Evolutionary conservation across 1,140 invertebrate species (phyloP).

Genomic region (Ladona fulva): DNA sequence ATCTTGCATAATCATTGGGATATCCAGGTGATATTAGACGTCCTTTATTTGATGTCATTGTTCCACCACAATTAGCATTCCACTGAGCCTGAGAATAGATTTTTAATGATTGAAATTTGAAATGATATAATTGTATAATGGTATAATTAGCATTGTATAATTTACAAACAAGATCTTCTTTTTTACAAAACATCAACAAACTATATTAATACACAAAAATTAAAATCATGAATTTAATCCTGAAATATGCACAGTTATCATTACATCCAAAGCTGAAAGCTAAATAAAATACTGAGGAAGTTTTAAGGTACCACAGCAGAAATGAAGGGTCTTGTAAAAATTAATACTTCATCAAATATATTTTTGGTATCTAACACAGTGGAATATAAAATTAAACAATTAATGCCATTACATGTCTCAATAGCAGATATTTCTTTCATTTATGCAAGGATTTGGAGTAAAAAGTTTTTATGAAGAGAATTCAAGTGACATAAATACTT

Average conservation of each 20-base stretch:
- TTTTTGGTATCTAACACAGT: no score
- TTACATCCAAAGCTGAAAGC: no score
- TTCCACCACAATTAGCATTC: constrained; percentile 59
- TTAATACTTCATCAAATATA: no score
- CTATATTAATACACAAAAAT: no score
- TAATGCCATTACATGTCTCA: background rate
- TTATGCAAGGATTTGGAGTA: background rate
- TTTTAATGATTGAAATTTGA: background rate
- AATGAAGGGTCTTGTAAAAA: no score
- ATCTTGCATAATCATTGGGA: constrained; percentile 48
- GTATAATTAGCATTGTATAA: background rate
- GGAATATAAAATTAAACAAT: background rate
- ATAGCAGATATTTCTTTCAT: no score
- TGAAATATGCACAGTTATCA: no score
- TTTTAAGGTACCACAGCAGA: no score
- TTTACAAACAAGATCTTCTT: background rate
- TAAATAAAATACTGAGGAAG: no score
- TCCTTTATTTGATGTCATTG: constrained; percentile 42
- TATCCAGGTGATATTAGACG: constrained; percentile 64
- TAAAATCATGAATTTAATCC: no score
- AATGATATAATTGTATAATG: no score
- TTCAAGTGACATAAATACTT: constrained; percentile 23
- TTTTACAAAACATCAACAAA: no score
- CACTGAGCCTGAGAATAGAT: constrained; percentile 41
- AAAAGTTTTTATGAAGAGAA: background rate